Percentiles rank a stretch among this genome's conserved stretches.
These are phyloP conservation scores for Mormyrus lacerda DNA, from an alignment of 2,113 vertebrate genomes.

Conservation along the genomic window DNA sequence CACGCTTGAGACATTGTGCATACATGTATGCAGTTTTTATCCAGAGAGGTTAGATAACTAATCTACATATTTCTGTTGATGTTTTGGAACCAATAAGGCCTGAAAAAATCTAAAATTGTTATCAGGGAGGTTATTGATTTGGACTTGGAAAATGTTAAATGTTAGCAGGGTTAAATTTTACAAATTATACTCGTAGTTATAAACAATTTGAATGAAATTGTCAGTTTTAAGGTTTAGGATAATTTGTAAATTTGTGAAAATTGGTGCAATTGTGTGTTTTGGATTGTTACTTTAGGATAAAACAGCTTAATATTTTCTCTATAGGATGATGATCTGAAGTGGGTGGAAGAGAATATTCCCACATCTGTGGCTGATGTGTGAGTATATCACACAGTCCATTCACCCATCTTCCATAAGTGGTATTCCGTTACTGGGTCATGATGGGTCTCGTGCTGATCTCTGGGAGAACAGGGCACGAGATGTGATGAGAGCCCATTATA, in stretches of 20 bases:
- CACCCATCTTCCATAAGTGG: neutral
- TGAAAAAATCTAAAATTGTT: neutral
- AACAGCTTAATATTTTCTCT: neutral
- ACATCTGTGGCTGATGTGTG: slow-evolving; percentile 61
- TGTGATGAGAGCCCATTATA: neutral
- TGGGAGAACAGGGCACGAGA: neutral
- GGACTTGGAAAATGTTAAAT: neutral
- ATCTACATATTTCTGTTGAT: neutral
- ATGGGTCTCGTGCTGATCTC: neutral
- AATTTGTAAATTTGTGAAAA: neutral
- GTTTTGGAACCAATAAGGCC: neutral
- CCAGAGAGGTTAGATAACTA: neutral
- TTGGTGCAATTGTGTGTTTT: neutral
- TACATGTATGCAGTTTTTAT: neutral
- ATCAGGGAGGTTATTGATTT: neutral
- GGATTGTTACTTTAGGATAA: neutral
- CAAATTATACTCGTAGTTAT: neutral
- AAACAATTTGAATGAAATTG: neutral
- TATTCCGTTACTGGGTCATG: neutral
- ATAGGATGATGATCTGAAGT: slow-evolving; percentile 63
- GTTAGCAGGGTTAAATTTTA: neutral
- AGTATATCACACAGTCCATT: slow-evolving; percentile 26
- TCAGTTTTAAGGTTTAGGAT: neutral
- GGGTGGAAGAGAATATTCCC: slow-evolving; percentile 65
- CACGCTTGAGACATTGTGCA: neutral